phyloP scores from a whole-genome alignment of 2,113 vertebrate genomes.

The Micromys minutus region DNA sequence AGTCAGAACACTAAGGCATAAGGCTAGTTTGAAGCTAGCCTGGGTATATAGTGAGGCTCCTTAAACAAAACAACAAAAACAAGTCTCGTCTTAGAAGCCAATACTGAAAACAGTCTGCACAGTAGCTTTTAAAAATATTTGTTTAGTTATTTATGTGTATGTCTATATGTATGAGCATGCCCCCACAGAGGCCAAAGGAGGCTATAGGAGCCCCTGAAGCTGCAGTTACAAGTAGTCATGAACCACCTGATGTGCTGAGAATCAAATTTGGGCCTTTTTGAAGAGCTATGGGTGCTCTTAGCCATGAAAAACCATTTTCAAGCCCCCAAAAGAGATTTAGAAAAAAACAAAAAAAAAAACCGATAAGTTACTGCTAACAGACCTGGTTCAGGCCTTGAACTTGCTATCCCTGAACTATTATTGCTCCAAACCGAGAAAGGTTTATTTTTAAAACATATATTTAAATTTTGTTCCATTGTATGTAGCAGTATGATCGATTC shows the following conservation, averaged over 20 bases:
- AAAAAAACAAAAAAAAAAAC: too few species aligned
- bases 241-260: not conserved
- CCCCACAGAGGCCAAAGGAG: not conserved
- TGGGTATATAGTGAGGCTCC: not conserved
- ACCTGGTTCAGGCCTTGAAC: not conserved
- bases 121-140: not conserved
- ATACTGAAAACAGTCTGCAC: not conserved
- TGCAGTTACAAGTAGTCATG: not conserved
- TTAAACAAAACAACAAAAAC: not conserved
- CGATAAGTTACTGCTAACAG: not conserved
- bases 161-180: not conserved
- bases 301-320: not conserved
- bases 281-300: not conserved
- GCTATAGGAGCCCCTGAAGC: not conserved
- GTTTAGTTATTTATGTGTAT: not conserved
- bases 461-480: constrained; percentile 33
- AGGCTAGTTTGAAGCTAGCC: not conserved
- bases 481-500: not conserved
- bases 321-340: not conserved
- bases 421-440: not conserved
- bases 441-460: constrained; percentile 9
- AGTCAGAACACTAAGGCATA: not conserved
- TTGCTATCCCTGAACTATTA: not conserved
- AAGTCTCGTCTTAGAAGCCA: not conserved
- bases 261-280: not conserved